Evolutionary conservation across 1,140 invertebrate genomes (phyloP).

Genomic region (Solenopsis invicta): DNA sequence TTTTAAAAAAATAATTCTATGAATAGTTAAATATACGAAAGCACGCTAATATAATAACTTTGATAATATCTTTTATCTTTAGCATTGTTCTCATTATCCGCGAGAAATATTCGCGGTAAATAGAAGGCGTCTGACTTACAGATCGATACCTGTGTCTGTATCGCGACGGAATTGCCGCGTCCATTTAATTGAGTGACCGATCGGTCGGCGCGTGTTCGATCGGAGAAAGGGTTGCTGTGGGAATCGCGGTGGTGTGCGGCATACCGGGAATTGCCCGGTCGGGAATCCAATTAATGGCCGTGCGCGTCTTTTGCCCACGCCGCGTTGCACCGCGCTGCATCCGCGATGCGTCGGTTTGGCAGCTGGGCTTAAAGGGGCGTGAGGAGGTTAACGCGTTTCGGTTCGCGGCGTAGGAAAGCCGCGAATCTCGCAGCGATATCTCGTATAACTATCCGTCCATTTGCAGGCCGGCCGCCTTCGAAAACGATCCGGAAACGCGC

Average conservation of each 20-base stretch:
- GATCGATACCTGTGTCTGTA: constrained; percentile 33
- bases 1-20: background rate
- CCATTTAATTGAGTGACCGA: constrained; percentile 74
- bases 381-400: constrained; percentile 31
- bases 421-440: constrained; percentile 26
- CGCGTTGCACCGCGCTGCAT: constrained; percentile 24
- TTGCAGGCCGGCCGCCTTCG: background rate
- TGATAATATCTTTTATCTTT: background rate
- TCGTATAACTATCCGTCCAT: constrained; percentile 37
- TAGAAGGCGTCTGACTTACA: background rate
- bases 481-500: constrained; percentile 42
- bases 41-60: background rate
- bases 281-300: constrained; percentile 80
- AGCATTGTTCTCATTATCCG: background rate
- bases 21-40: background rate
- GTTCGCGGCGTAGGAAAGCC: background rate
- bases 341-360: constrained; percentile 44
- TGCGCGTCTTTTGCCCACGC: constrained; percentile 72
- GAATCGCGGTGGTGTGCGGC: constrained; percentile 65
- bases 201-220: constrained; percentile 40
- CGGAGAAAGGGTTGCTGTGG: constrained; percentile 52
- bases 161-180: constrained; percentile 51
- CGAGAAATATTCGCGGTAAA: background rate
- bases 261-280: constrained; percentile 77
- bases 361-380: background rate